Base-by-base conservation (phyloP, 2,888 invertebrate genomes). In the Eledona agricola region DNA sequence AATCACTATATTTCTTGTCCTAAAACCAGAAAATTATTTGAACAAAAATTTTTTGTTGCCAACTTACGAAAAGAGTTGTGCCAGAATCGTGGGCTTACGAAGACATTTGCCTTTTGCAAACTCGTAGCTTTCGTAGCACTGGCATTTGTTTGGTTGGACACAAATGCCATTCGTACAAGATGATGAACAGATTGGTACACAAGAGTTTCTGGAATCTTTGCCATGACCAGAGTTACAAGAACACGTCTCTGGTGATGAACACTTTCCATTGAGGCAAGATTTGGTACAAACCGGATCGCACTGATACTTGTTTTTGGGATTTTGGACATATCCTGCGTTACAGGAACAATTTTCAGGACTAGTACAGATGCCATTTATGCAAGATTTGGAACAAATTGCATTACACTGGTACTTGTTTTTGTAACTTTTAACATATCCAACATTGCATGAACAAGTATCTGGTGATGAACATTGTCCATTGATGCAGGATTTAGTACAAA, bases 361-460 rank as follows among this genome's bases (percentile, higher is more conserved):
- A 2, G 51, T 80, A 81, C 52, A 59, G 19, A 19, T 35, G 4
- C 57, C 46, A 16, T 57, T 59, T 0, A 51, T 4, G 29, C 69
- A 69, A 1, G 55, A 13, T 13, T 56, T 40, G 5, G 47, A 53
- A 35, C 70, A 70, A 2, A 52, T 37, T 1, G 74, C 73, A 26
- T 71, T 62, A 57, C 77, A 77, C 40, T 67, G 13, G 31, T 47
- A 53, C 13, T 46, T 56, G 12, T 50, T 55, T 3, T 42, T 47
- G 3, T 4, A 4, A 22, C 60, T 54, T 15, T 3, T 16, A 3
- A 2, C 1, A 26, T 31, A 42, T 16, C 42, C 42, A 4, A 6
- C 1, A 46, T 80, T 79, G 57, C 85, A 85, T 3, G 63, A 57
- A 50, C 78, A 77, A 1, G 34, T 59, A n/a, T 74, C 69, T 0